Percentiles rank a stretch among this genome's conserved stretches.
Conservation (phyloP, 2,888 invertebrate genomes). For the Agriopis leucophaearia region DNA sequence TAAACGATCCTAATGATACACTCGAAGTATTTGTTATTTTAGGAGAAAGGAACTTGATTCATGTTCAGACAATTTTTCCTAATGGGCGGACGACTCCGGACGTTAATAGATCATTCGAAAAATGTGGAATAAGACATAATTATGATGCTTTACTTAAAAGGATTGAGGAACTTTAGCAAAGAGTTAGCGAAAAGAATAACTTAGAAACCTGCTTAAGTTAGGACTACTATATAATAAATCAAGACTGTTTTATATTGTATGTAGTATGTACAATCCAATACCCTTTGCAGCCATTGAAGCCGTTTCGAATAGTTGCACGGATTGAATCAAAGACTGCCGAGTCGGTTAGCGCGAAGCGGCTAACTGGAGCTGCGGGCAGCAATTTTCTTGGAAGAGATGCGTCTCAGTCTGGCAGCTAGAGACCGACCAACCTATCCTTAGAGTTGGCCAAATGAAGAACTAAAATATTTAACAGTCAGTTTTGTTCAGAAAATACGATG, state of each 20-base stretch:
- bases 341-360: slow-evolving; percentile 34
- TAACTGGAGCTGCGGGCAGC: slow-evolving; percentile 54
- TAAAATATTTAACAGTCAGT: background rate
- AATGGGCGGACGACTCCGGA: slow-evolving; percentile 30
- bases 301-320: slow-evolving; percentile 28
- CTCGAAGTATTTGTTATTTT: slow-evolving; percentile 60
- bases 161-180: background rate
- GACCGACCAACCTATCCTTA: slow-evolving; percentile 20
- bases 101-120: slow-evolving; percentile 21
- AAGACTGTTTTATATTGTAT: background rate
- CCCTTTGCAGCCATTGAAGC: slow-evolving; percentile 24
- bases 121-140: background rate
- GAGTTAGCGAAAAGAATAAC: no score
- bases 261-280: slow-evolving; percentile 8
- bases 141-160: background rate
- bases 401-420: slow-evolving; percentile 59
- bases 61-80: slow-evolving; percentile 44
- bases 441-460: background rate
- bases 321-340: slow-evolving; percentile 40
- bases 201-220: no score
- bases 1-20: slow-evolving; percentile 55
- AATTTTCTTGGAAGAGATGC: slow-evolving; percentile 63
- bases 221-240: background rate
- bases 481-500: background rate
- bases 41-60: slow-evolving; percentile 55